Percentiles rank a stretch among this genome's conserved stretches.
Evolutionary conservation across 2,113 vertebrate species (phyloP).

Genomic region (Colaptes auratus): DNA sequence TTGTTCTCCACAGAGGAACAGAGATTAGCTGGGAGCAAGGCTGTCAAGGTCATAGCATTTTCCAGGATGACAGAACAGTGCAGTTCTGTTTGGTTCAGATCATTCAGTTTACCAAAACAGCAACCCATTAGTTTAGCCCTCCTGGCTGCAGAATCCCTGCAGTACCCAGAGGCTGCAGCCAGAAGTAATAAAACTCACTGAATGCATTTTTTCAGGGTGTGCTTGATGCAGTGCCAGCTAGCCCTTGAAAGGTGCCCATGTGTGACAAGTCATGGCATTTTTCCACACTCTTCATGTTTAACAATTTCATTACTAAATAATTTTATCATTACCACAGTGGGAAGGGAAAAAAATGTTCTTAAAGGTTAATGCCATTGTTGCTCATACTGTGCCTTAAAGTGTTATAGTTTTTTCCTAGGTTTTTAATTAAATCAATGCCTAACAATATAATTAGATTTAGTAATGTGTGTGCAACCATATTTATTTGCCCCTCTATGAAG

Average conservation of each 20-base stretch:
- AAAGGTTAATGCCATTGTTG: conserved; percentile 70
- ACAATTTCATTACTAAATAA: conserved; percentile 74
- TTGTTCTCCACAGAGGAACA: not conserved
- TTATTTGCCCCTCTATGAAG: conserved; percentile 52
- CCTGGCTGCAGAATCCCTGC: not conserved
- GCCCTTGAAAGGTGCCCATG: conserved; percentile 1
- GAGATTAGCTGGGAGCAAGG: not conserved
- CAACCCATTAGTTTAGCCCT: not conserved
- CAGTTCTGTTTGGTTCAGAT: not conserved
- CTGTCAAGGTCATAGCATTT: conserved; percentile 16
- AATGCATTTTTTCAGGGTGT: not conserved
- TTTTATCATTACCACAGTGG: conserved; percentile 37
- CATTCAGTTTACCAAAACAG: not conserved
- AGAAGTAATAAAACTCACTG: not conserved
- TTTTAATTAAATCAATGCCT: conserved; percentile 72
- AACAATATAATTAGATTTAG: conserved; percentile 70
- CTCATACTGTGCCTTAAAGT: conserved; percentile 49
- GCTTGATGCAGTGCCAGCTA: not conserved
- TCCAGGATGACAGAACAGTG: not conserved
- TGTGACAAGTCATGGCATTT: not conserved
- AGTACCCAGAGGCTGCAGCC: not conserved
- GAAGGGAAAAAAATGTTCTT: conserved; percentile 67
- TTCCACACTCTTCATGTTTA: conserved; percentile 54
- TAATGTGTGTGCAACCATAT: conserved; percentile 33
- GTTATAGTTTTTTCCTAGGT: conserved; percentile 41